Base-by-base conservation (phyloP, 2,888 invertebrate species). In the Cecidostiba fungosa region DNA sequence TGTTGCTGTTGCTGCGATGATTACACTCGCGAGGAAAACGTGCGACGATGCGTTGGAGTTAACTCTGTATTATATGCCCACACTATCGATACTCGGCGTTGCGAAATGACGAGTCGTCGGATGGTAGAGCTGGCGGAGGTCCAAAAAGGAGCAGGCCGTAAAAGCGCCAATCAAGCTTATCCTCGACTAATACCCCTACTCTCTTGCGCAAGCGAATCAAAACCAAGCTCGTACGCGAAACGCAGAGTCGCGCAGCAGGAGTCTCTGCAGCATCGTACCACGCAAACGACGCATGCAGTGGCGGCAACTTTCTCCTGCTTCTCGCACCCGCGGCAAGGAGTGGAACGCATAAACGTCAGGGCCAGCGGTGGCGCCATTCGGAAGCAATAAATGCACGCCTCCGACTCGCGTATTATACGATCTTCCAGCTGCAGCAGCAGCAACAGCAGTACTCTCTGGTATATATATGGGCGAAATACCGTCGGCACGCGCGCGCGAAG, bases 311-410 rank as follows among this genome's bases (percentile, higher is more conserved):
- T 26, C n/a, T 23, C 26, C n/a, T 8, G 19, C 39, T 16, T 6
- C 23, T 3, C 5, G 12, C 23, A 29, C 14, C 19, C 39, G 50
- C 19, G 39, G 39, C 72, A 43, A 70, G 36, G 26, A 70, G 70
- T 76, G 76, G 47, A 82, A 72, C 77, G 83, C 83, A 83, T 83
- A 83, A 83, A 83, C 77, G 77, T 83, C 77, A 77, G 83, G 72
- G 39, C n/a, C 82, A 82, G 62, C 39, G n/a, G 19, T 39, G 14
- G 54, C 72, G 36, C 72, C 72, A 54, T 72, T 80, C 80, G 69
- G 78, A 70, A 79, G 70, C 79, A 47, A 79, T 79, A 70, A 79
- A 79, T 47, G 79, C 43, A 32, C 70, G 77, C 54, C 66, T 66
- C 29, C 29, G 29, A 23, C 19, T 29, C 39, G 54, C 16, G 47